Base-by-base conservation (phyloP, 1,140 invertebrate genomes). In the Pantala flavescens region DNA sequence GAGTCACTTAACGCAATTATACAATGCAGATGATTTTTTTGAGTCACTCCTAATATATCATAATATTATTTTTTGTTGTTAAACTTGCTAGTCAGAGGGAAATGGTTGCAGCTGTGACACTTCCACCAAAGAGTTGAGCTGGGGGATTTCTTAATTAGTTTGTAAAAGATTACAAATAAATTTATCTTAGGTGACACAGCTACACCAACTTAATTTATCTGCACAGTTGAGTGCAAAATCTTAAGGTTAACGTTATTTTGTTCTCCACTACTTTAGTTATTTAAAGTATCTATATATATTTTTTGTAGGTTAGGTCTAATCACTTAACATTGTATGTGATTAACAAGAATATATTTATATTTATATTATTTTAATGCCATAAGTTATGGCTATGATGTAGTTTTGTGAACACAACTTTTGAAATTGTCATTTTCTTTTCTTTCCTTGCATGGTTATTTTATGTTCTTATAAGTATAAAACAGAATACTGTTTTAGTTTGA, bases 51-150 rank as follows among this genome's bases (percentile, higher is more conserved):
- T 42, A 36, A 28, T 36, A 42, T 23, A 72, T 72, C 71, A 23
- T 72, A 28, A 72, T 24, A 71, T 72, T 72, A 72, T 72, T 72
- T 36, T 72, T 72, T 72, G 42, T 72, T 72, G 24, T 24, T 71
- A 14, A 14, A 71, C 28, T 71, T 71, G 23, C 23, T 71, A 36
- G 24, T 72, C 42, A 42, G n/a, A 24, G 42, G 42, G 71, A n/a
- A 36, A 28, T 28, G 24, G 71, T 11, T n/a, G 71, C 28, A 72
- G 71, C 71, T 72, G 71, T 72, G 71, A 21, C 42, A 42, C 24
- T 28, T 63, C 49, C 49, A 63, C 71, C 71, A 36, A 72, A 36
- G 24, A 72, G 24, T 42, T 36, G 42, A 28, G 24, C 24, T 36
- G 42, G 24, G 24, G n/a, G 24, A 42, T 28, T 72, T 21, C n/a